Conservation (phyloP, 2,113 vertebrate species). For the Madoqua kirkii region DNA sequence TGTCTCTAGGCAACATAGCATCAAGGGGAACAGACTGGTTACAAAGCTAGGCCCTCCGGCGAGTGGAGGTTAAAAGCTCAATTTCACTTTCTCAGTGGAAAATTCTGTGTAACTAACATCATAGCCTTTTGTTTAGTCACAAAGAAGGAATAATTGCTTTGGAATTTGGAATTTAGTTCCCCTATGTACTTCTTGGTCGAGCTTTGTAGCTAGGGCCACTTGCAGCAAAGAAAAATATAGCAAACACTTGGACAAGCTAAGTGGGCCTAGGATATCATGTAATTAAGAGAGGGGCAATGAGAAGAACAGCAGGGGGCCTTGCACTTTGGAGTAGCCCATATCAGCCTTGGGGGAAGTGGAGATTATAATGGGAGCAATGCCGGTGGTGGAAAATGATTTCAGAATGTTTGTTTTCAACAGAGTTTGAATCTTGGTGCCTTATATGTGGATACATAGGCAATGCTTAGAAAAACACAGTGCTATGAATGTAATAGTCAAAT, state of each 20-base stretch:
- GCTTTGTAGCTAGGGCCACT: not conserved
- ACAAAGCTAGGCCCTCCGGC: not conserved
- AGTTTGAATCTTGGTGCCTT: not conserved
- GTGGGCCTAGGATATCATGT: not conserved
- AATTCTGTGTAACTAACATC: not conserved
- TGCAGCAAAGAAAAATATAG: not conserved
- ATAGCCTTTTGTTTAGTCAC: not conserved
- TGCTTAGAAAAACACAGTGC: not conserved
- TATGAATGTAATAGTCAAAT: slow-evolving; percentile 9
- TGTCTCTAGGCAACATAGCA: not conserved
- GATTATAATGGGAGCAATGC: not conserved
- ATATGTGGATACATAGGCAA: not conserved
- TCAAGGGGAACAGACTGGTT: not conserved
- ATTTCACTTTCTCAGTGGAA: not conserved
- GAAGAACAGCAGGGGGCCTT: not conserved
- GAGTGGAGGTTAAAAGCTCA: not conserved
- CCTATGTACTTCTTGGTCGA: not conserved
- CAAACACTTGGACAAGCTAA: not conserved
- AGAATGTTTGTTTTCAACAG: slow-evolving; percentile 6
- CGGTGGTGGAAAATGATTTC: not conserved
- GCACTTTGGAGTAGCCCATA: not conserved
- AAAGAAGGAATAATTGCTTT: not conserved
- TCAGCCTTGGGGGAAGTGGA: not conserved
- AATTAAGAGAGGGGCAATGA: not conserved
- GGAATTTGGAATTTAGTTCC: not conserved